Conservation (phyloP, 2,797 vertebrate genomes). For the Hoplostethus mediterraneus region DNA sequence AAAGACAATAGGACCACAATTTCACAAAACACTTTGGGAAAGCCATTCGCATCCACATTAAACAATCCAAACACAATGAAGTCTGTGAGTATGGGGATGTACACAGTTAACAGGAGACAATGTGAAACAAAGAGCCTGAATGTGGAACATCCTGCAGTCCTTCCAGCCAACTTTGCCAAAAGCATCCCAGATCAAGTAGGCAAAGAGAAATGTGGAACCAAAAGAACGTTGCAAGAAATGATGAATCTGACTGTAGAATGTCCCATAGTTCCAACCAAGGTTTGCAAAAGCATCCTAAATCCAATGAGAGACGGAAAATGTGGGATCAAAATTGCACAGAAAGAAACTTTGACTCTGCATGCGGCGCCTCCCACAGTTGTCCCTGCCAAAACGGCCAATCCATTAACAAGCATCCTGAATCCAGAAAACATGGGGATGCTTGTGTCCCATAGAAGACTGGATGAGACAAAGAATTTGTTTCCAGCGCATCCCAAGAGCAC, state of each 20-base stretch:
- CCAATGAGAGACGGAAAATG: conserved; percentile 45
- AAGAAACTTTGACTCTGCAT: conserved; percentile 31
- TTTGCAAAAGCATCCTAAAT: conserved; percentile 51
- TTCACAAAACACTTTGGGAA: conserved; percentile 50
- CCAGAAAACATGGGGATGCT: conserved; percentile 24
- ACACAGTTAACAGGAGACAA: conserved; percentile 56
- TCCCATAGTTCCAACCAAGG: conserved; percentile 51
- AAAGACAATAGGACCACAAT: conserved; percentile 63
- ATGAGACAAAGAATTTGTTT: conserved; percentile 44
- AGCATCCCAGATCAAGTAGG: conserved; percentile 25
- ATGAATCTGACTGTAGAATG: conserved; percentile 56
- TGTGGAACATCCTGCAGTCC: conserved; percentile 33
- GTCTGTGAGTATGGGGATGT: conserved; percentile 42
- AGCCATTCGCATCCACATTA: conserved; percentile 68
- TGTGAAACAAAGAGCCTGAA: conserved; percentile 50
- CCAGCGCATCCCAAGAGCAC: conserved; percentile 40
- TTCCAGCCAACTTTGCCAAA: conserved; percentile 36
- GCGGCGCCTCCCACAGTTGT: conserved; percentile 14
- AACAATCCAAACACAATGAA: conserved; percentile 57
- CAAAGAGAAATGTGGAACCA: conserved; percentile 54
- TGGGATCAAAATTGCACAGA: conserved; percentile 38
- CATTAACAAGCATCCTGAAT: conserved; percentile 32
- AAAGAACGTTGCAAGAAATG: conserved; percentile 66
- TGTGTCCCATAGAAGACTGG: conserved; percentile 46
- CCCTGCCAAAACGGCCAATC: conserved; percentile 27